Evolutionary conservation across 2,888 invertebrate species (phyloP).

Genomic region (Choristoneura rosaceana): DNA sequence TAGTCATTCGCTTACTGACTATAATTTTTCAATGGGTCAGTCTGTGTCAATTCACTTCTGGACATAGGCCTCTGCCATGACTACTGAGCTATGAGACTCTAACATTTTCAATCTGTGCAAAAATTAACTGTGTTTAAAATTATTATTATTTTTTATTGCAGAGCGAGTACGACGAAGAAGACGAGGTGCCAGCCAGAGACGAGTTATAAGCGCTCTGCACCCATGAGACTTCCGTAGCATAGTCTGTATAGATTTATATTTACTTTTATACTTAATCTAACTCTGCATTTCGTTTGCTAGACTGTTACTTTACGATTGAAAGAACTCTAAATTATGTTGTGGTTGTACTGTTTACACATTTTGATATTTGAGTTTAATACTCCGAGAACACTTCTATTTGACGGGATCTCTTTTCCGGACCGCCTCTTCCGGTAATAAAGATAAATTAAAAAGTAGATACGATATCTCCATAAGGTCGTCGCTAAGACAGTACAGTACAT

Average conservation of each 20-base stretch:
- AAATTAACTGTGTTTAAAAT: background rate
- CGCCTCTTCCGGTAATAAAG: slow-evolving; percentile 9
- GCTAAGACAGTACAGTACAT: slow-evolving; percentile 1
- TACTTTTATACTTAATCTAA: slow-evolving; percentile 70
- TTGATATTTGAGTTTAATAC: slow-evolving; percentile 38
- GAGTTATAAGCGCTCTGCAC: slow-evolving; percentile 88
- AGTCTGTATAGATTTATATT: slow-evolving; percentile 78
- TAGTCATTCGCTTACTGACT: too few relatives aligned
- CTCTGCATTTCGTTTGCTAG: slow-evolving; percentile 74
- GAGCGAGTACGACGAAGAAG: slow-evolving; percentile 89
- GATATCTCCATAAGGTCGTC: slow-evolving; percentile 8
- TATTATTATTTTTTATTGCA: slow-evolving; percentile 52
- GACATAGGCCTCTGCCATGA: too few relatives aligned
- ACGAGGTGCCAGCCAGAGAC: slow-evolving; percentile 90
- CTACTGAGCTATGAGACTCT: too few relatives aligned
- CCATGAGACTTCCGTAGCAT: slow-evolving; percentile 77
- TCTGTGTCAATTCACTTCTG: too few relatives aligned
- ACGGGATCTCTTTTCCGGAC: slow-evolving; percentile 5
- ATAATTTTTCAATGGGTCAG: too few relatives aligned
- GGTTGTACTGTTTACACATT: slow-evolving; percentile 46
- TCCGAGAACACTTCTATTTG: slow-evolving; percentile 20
- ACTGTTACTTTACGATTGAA: slow-evolving; percentile 61
- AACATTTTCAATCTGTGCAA: background rate
- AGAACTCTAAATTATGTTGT: slow-evolving; percentile 59
- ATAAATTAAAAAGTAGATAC: slow-evolving; percentile 16